These are phyloP conservation scores for Dromiciops gliroides DNA, from an alignment of 2,113 vertebrate species.

Conservation along the genomic window DNA sequence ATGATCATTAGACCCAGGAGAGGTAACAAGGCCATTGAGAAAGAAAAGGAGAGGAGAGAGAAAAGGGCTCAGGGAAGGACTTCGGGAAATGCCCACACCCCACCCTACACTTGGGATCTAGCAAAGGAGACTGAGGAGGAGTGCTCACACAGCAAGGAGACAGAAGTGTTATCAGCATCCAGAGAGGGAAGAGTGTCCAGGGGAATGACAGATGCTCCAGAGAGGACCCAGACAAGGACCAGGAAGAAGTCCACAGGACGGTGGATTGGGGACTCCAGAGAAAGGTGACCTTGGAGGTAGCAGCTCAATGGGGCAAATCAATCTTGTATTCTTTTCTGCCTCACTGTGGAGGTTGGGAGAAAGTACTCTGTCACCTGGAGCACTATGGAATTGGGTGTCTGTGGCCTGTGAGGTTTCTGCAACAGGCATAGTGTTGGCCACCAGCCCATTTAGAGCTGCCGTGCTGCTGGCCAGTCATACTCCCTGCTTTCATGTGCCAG, in stretches of 20 bases:
- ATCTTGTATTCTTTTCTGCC: not conserved
- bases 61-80: not conserved
- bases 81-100: not conserved
- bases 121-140: not conserved
- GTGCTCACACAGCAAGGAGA: not conserved
- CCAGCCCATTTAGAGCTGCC: not conserved
- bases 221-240: too few relatives aligned
- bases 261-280: not conserved
- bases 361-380: not conserved
- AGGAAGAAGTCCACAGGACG: not conserved
- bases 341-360: not conserved
- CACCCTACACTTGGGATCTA: not conserved
- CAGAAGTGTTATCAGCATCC: not conserved
- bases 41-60: not conserved
- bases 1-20: not conserved
- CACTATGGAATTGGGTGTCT: not conserved
- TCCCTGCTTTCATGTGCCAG: rapidly evolving
- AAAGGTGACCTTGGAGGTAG: not conserved
- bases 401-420: not conserved
- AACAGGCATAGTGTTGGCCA: not conserved
- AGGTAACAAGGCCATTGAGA: not conserved
- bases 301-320: not conserved
- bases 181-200: not conserved
- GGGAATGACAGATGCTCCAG: not conserved
- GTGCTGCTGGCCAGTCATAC: not conserved